Evolutionary conservation across 2,113 vertebrate genomes (phyloP).

Genomic region (Indicator indicator): DNA sequence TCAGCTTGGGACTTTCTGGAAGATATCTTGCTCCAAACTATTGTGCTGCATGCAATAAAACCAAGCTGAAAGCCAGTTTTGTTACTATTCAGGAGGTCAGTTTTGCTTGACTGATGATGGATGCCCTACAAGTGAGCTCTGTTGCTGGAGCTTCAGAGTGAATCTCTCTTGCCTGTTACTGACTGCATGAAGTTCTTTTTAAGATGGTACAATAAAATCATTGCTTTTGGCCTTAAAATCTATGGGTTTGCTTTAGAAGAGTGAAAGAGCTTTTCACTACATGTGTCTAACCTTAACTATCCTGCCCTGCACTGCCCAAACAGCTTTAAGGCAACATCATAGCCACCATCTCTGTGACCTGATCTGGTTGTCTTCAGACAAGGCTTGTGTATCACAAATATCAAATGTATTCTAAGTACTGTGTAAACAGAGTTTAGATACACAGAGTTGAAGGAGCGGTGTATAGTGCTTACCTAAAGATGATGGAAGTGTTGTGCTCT

Average conservation of each 20-base stretch:
- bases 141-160: background rate
- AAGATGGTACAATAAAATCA: background rate
- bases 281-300: background rate
- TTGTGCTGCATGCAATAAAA: background rate
- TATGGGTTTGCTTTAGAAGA: background rate
- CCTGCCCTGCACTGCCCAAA: background rate
- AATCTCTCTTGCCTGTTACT: background rate
- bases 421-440: background rate
- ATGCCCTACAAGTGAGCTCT: background rate
- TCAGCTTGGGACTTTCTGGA: background rate
- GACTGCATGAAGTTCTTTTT: background rate
- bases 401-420: constrained; percentile 26
- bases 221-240: background rate
- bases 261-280: background rate
- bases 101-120: background rate
- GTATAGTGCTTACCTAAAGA: background rate
- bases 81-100: background rate
- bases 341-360: background rate
- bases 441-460: background rate
- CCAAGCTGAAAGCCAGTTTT: background rate
- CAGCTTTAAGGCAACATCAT: background rate
- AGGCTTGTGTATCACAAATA: background rate
- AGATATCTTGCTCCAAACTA: background rate
- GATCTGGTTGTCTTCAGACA: constrained; percentile 8
- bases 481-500: background rate